Conservation (phyloP, 2,113 vertebrate species). For the Origma solitaria region DNA sequence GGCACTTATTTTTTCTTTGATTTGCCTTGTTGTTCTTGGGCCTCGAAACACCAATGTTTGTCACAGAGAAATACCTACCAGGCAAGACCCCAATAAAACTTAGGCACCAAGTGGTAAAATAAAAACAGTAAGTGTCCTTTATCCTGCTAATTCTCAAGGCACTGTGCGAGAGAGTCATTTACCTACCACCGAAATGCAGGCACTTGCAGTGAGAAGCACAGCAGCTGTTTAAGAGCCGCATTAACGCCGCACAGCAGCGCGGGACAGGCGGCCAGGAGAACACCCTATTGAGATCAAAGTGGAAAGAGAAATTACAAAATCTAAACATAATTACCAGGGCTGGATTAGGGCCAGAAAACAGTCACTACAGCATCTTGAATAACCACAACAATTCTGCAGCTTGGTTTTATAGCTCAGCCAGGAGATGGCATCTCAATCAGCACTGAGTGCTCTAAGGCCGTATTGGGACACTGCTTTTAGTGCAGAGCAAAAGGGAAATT, state of each 20-base stretch:
- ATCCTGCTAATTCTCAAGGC: neutral
- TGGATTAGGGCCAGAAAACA: slow-evolving; percentile 28
- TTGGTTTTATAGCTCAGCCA: slow-evolving; percentile 51
- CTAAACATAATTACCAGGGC: slow-evolving; percentile 30
- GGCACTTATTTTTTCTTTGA: neutral
- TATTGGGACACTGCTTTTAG: neutral
- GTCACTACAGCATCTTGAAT: slow-evolving; percentile 26
- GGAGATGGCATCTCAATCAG: slow-evolving; percentile 44
- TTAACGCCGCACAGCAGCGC: slow-evolving; percentile 20
- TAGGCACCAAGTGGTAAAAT: neutral
- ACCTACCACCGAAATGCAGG: neutral
- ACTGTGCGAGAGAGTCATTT: neutral
- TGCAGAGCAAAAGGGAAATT: neutral
- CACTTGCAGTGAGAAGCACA: slow-evolving; percentile 22
- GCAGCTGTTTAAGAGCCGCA: slow-evolving; percentile 55
- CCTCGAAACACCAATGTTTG: neutral
- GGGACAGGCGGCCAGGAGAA: slow-evolving; percentile 29
- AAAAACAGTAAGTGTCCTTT: neutral
- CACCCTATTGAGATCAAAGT: slow-evolving; percentile 38
- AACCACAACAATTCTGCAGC: slow-evolving; percentile 11
- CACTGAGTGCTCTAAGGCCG: neutral
- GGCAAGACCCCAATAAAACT: neutral
- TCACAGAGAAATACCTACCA: neutral
- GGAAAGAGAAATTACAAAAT: slow-evolving; percentile 52
- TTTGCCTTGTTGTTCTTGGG: neutral